A percentile compares a stretch with the other conserved stretches of the same genome.
Evolutionary conservation across 2,797 vertebrate genomes (phyloP).

Genomic region (Tadarida brasiliensis): DNA sequence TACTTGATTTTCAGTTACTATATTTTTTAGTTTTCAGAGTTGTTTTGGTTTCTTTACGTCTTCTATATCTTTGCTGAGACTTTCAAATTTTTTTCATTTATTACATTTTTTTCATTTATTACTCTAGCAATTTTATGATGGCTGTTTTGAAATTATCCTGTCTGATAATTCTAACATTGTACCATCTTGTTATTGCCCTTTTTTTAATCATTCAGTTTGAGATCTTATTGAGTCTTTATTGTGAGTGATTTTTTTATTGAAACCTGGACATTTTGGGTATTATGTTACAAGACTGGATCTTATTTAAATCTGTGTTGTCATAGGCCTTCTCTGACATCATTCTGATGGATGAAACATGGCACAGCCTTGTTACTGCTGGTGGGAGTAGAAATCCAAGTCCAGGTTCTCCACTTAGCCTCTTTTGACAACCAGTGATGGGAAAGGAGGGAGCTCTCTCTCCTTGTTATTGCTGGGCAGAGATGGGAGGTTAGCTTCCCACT

Average conservation of each 20-base stretch:
- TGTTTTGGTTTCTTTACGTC: background rate
- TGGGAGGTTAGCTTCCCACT: background rate
- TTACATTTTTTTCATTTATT: background rate
- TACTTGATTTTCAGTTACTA: background rate
- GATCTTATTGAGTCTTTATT: background rate
- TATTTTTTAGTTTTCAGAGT: background rate
- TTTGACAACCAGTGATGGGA: background rate
- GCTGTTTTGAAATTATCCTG: conserved; percentile 1
- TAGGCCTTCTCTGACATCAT: background rate
- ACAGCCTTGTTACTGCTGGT: background rate
- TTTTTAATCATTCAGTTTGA: conserved; percentile 3
- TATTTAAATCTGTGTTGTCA: background rate
- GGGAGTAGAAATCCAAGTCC: background rate
- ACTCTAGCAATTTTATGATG: background rate
- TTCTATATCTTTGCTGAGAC: background rate
- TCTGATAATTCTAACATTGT: background rate
- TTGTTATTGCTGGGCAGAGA: background rate
- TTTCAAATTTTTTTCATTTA: background rate
- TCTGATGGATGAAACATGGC: background rate
- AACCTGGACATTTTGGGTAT: background rate
- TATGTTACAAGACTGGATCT: background rate
- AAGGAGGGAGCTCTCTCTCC: background rate
- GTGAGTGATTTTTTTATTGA: background rate
- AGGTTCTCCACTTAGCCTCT: background rate
- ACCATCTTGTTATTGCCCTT: background rate